Conservation (phyloP, 2,797 vertebrate species). For the Anas capensis region DNA sequence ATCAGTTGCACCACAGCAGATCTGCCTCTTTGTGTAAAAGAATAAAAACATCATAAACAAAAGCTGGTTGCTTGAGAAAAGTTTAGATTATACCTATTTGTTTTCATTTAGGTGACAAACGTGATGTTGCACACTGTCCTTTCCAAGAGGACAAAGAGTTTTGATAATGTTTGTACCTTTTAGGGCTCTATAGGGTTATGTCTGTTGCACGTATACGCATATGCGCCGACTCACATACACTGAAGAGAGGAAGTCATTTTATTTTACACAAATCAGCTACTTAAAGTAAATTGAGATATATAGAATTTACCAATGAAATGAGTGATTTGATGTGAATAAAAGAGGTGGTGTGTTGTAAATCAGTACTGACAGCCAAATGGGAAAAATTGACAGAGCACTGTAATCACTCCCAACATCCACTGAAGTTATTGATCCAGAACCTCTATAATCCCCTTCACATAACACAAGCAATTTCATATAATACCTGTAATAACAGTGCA, state of each 20-base stretch:
- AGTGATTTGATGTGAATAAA: slow-evolving; percentile 89
- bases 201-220: slow-evolving; percentile 72
- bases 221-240: slow-evolving; percentile 45
- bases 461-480: slow-evolving; percentile 97
- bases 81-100: neutral
- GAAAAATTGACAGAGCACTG: slow-evolving; percentile 92
- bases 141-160: slow-evolving; percentile 50
- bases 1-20: neutral
- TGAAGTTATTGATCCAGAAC: slow-evolving; percentile 97
- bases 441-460: slow-evolving; percentile 93
- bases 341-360: slow-evolving; percentile 86
- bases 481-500: slow-evolving; percentile 97
- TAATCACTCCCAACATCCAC: slow-evolving; percentile 93
- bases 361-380: slow-evolving; percentile 89
- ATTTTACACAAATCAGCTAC: slow-evolving; percentile 89
- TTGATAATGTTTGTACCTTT: slow-evolving; percentile 30
- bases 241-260: slow-evolving; percentile 86
- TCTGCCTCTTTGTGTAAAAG: neutral
- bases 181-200: slow-evolving; percentile 80
- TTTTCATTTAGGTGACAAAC: slow-evolving; percentile 22
- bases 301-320: slow-evolving; percentile 88
- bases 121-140: neutral
- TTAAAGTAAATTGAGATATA: slow-evolving; percentile 89
- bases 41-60: neutral
- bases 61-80: neutral